These are phyloP conservation scores for Melitaea athalia DNA, from an alignment of 2,888 invertebrate species.

Conservation along the genomic window DNA sequence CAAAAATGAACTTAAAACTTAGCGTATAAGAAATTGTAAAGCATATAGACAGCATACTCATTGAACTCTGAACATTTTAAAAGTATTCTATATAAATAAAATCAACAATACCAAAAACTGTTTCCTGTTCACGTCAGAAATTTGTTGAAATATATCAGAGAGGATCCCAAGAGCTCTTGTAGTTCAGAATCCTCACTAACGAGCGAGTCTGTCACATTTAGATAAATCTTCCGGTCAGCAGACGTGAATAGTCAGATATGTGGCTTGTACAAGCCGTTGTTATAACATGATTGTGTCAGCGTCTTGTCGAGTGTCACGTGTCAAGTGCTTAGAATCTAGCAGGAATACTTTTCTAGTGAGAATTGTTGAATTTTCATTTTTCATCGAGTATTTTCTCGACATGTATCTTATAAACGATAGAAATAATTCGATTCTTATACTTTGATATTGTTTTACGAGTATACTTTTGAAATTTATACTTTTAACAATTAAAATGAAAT, in stretches of 20 bases:
- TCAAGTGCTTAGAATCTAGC: slow-evolving; percentile 33
- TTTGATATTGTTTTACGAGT: neutral
- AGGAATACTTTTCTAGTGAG: slow-evolving; percentile 23
- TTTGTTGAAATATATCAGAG: slow-evolving; percentile 37
- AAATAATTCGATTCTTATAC: slow-evolving; percentile 5
- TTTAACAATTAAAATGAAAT: no score
- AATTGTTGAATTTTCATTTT: slow-evolving; percentile 18
- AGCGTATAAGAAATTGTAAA: neutral
- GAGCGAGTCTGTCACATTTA: slow-evolving; percentile 58
- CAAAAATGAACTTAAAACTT: no score
- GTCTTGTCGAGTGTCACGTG: slow-evolving; percentile 35
- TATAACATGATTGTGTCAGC: slow-evolving; percentile 41
- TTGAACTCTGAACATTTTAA: neutral
- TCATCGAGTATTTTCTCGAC: slow-evolving; percentile 10
- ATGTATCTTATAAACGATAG: slow-evolving; percentile 11
- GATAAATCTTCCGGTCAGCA: slow-evolving; percentile 55
- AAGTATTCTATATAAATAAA: neutral
- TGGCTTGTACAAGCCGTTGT: slow-evolving; percentile 43
- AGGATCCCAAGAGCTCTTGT: slow-evolving; percentile 47
- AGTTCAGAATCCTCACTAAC: slow-evolving; percentile 52
- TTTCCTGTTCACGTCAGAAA: neutral
- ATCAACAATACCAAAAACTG: slow-evolving; percentile 3
- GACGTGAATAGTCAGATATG: slow-evolving; percentile 41
- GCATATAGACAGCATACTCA: neutral
- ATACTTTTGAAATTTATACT: no score